Base-by-base conservation (phyloP, 2,888 invertebrate species). In the Drosophila nr. perissopoda region DNA sequence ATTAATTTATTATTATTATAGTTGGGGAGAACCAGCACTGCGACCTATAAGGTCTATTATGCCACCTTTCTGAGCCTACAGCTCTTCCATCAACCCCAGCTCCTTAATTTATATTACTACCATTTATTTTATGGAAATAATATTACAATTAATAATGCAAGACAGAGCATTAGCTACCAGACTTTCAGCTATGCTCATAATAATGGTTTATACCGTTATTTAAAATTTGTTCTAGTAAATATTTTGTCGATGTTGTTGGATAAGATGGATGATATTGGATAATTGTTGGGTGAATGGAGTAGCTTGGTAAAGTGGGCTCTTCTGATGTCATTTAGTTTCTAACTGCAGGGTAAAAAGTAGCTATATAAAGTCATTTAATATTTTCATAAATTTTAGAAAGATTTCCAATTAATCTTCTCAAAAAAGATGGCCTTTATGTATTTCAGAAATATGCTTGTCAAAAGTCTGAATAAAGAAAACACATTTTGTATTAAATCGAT, bases 161-260 rank as follows among this genome's bases (percentile, higher is more conserved):
- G 7, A 7, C 6, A 21, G 6, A 11, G 2, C 34, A 16, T 4
- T 36, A 1, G 4, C 0, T 0, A 34, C 13, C 34, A 34, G 0
- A 0, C 0, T 2, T 2, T 5, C 2, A 36, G 36, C 16, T 16
- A 0, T 6, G 6, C 6, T 6, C 13, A 21, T 21, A 42, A 6
- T 3, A 21, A 21, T 21, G 11, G 5, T 0, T 21, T 42, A 6
- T 6, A 11, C 6, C 2, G 6, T 1, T 13, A 21, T 13, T 42
- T 21, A 6, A 6, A 21, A 13, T 7, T 1, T 21, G 4, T 21
- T 21, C 2, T 4, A 13, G 4, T 45, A 3, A 4, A 6, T 13
- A 42, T 7, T 21, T 13, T 4, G 6, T 13, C 6, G 21, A 42
- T 21, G 42, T 4, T 13, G 4, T 7, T 45, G 21, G 4, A 13